Evolutionary conservation across 1,140 invertebrate genomes (phyloP), one percentile per base, ranked within the genome.

Genomic region (Lamellibrachia luymesi): DNA sequence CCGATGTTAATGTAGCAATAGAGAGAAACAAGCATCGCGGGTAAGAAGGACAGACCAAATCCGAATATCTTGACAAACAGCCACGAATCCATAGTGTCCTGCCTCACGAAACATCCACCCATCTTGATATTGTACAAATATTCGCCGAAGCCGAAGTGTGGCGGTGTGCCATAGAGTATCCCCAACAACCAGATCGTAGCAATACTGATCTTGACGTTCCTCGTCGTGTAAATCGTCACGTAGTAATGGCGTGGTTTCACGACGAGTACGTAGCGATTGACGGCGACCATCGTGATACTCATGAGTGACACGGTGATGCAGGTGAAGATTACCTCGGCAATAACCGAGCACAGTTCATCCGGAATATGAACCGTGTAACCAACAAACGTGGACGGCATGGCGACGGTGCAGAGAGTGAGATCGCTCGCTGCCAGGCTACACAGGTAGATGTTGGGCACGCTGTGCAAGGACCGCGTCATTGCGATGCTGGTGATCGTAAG

Each of bases 401-500:
- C 7, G 64, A 80, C 1, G 2, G 13, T 80, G 64, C 64, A 51
- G 13, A 52, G 6, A 7, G 50, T 90, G 8, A 90, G 92, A 17
- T 64, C 92, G 7, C 17, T 49, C 52, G 90, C 49, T 4, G 92
- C 92, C 38, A 93, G 64, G 27, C 91, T 93, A n/a, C 64, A 64
- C n/a, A 93, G 50, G 92, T 93, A 93, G 27, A 93, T 49, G 80
- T 93, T 93, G 50, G 92, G 92, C 13, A 93, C 38, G 51, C 56
- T 51, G 50, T 92, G 50, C 4, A 93, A 64, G 10, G 80, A 90
- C 13, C 56, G 50, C 17, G 50, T 90, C 50, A 92, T 90, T 13
- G 56, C 50, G 22, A 93, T 50, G 7, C 56, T 90, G 1, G 38
- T 17, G 8, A 80, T 17, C 64, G 64, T 80, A 10, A 80, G 13